Evolutionary conservation across 2,113 vertebrate genomes (phyloP), one percentile per base, ranked within the genome.

Genomic region (Oryzias javanicus): DNA sequence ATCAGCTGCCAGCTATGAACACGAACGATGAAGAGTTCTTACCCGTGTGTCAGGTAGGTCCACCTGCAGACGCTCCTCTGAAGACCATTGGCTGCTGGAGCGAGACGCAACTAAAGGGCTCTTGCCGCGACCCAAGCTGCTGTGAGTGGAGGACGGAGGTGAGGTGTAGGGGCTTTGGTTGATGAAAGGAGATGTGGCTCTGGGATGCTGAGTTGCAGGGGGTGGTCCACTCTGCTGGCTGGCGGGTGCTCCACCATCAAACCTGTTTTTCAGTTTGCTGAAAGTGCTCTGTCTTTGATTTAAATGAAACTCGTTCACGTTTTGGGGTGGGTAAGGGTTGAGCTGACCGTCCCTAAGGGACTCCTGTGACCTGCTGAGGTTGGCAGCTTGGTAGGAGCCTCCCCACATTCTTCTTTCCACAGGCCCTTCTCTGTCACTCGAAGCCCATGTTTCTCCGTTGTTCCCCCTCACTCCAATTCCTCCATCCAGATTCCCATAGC

Each of bases 241-340:
- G 18, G 85, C 73, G 41, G 71, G 63, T 55, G 65, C 71, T 3
- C 47, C 76, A 19, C 83, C 60, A 5, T 94, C 91, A 19, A 94
- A 95, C 27, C 90, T 92, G 76, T 74, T 90, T 61, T 92, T 92
- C 16, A 92, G 87, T 0, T 91, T 91, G 76, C 92, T 92, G 77
- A 93, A 90, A 0, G 92, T 88, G 0, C 80, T 89, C 4, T 89
- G 83, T 0, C 90, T 13, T 86, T 86, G 1, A 91, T 90, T 76
- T 84, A 51, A 55, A 1, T 29, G 68, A 0, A 66, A 46, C 0
- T 60, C 42, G 10, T 22, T 61, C 14, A 58, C 68, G 61, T 80
- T 79, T 22, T 60, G 78, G 52, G 63, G 72, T 16, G 55, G 49
- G 4, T 76, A 74, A 4, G 60, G 58, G 42, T 70, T 56, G 0